Conservation (phyloP, 1,140 invertebrate genomes). For the Wiebesia pumilae region DNA sequence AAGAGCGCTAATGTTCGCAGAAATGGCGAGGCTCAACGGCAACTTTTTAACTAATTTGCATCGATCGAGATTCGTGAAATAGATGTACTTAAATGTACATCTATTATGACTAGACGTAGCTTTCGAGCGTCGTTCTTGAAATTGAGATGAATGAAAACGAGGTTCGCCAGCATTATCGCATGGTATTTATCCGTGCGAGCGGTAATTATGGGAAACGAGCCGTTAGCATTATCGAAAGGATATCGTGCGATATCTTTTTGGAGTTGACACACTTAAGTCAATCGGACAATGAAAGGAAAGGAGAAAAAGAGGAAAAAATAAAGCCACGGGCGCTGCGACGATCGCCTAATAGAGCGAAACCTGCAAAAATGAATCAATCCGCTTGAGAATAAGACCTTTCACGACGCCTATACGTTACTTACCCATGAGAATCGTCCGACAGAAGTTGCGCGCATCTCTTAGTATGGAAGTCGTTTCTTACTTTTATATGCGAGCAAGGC, state of each 20-base stretch:
- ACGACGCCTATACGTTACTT: background rate
- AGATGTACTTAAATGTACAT: too few relatives aligned
- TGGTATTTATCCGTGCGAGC: too few relatives aligned
- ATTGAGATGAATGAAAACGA: too few relatives aligned
- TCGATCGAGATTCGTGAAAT: too few relatives aligned
- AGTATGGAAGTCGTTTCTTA: constrained; percentile 30
- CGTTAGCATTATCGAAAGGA: background rate
- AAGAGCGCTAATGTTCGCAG: too few relatives aligned
- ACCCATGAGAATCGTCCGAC: background rate
- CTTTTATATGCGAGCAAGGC: background rate
- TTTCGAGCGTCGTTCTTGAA: too few relatives aligned
- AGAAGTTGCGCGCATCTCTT: constrained; percentile 1
- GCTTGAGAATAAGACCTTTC: background rate
- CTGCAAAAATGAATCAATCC: constrained; percentile 39
- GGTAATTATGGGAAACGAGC: background rate
- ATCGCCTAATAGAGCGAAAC: constrained; percentile 33
- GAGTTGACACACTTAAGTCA: background rate
- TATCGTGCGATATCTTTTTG: background rate
- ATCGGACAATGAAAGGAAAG: constrained; percentile 24
- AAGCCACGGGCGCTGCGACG: constrained; percentile 1
- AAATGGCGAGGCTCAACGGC: too few relatives aligned
- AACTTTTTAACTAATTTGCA: too few relatives aligned
- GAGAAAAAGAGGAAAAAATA: background rate
- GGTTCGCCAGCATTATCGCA: too few relatives aligned
- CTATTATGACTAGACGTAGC: too few relatives aligned